Evolutionary conservation across 2,113 vertebrate genomes (phyloP).

Genomic region (Etia nguti): DNA sequence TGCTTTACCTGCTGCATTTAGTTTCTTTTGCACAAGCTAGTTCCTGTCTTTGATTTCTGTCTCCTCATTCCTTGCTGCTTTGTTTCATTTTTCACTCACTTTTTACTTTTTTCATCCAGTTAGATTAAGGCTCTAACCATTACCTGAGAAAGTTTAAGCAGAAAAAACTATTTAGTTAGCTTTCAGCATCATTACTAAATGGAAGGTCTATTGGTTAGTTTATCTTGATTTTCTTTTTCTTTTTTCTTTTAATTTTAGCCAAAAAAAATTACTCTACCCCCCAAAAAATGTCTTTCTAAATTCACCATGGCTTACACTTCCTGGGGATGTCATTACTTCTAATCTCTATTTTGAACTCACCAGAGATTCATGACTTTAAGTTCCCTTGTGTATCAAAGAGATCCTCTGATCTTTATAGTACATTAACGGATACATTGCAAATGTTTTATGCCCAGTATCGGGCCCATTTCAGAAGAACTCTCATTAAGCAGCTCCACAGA

Average conservation of each 20-base stretch:
- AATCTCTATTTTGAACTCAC: background rate
- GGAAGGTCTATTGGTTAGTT: background rate
- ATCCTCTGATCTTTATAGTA: background rate
- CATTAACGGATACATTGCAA: background rate
- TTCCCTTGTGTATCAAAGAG: background rate
- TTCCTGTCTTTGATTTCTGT: background rate
- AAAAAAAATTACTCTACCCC: background rate
- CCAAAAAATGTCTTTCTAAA: background rate
- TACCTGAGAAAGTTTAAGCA: background rate
- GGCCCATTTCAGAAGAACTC: background rate
- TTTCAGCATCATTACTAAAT: background rate
- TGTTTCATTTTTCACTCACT: background rate
- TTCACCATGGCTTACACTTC: background rate
- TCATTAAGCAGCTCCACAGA: background rate
- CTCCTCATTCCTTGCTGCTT: background rate
- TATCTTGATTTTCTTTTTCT: background rate
- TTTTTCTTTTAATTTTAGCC: background rate
- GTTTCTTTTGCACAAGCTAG: background rate
- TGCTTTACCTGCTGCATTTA: background rate
- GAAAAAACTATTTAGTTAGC: background rate
- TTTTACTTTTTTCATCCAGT: background rate
- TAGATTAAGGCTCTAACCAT: background rate
- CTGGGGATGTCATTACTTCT: background rate
- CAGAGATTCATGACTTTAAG: background rate
- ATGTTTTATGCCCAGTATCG: background rate